phyloP scores from a whole-genome alignment of 1,140 invertebrate genomes.

The Prorops nasuta region DNA sequence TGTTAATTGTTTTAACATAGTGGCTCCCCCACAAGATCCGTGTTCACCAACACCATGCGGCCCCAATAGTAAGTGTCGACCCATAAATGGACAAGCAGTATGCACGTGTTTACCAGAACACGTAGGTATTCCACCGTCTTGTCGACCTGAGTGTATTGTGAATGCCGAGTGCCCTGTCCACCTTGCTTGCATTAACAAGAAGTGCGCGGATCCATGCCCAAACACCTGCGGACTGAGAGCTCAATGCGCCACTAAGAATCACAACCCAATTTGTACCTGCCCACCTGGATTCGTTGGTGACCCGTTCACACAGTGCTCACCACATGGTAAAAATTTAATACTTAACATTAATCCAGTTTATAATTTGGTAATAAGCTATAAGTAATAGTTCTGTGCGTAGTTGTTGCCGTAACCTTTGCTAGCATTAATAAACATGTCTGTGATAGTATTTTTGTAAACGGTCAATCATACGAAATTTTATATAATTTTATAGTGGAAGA shows the following conservation, averaged over 20 bases:
- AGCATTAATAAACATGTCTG: neutral
- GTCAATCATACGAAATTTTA: slow-evolving; percentile 1
- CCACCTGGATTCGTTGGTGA: slow-evolving; percentile 71
- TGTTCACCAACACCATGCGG: slow-evolving; percentile 61
- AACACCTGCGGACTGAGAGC: slow-evolving; percentile 61
- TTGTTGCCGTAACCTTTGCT: too few relatives aligned
- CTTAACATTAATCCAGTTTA: slow-evolving; percentile 2
- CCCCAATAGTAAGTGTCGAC: slow-evolving; percentile 59
- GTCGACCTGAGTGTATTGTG: slow-evolving; percentile 60
- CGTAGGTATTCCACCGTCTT: slow-evolving; percentile 57
- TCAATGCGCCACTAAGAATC: slow-evolving; percentile 59
- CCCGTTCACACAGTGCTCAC: slow-evolving; percentile 65
- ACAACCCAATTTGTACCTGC: slow-evolving; percentile 69
- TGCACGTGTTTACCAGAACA: slow-evolving; percentile 61
- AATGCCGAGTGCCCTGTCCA: slow-evolving; percentile 59
- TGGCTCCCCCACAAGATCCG: slow-evolving; percentile 45
- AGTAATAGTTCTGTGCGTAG: too few relatives aligned
- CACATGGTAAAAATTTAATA: slow-evolving; percentile 55
- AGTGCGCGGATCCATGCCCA: slow-evolving; percentile 60
- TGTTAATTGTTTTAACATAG: too few relatives aligned
- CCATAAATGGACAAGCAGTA: slow-evolving; percentile 55
- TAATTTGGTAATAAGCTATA: neutral
- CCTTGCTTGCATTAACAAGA: slow-evolving; percentile 60
- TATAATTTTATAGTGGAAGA: slow-evolving; percentile 37
- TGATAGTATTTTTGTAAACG: slow-evolving; percentile 1